Percentiles rank a stretch among this genome's conserved stretches.
phyloP scores from a whole-genome alignment of 1,140 invertebrate species.

The Drosophila lowei region DNA sequence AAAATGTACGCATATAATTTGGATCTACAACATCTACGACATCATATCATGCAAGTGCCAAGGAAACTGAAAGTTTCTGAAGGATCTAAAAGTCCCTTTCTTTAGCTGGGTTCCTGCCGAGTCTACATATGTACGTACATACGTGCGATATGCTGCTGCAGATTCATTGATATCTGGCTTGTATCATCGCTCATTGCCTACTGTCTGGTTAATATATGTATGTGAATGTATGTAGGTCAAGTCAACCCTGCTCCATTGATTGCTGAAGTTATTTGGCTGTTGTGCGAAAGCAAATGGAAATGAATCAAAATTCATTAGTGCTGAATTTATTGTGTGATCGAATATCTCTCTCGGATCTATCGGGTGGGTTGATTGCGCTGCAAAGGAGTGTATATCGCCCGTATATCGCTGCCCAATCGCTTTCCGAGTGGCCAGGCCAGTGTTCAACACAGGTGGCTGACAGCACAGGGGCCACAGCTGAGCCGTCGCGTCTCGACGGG shows the following conservation, averaged over 20 bases:
- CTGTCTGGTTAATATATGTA: background rate
- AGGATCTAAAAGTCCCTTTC: too few species aligned
- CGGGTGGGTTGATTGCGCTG: slow-evolving; percentile 8
- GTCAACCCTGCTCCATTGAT: slow-evolving; percentile 1
- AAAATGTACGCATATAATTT: too few species aligned
- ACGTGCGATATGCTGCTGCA: too few species aligned
- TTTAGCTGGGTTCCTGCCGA: too few species aligned
- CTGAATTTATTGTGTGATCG: slow-evolving; percentile 70
- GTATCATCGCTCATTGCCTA: too few species aligned
- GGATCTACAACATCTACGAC: too few species aligned
- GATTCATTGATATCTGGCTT: too few species aligned
- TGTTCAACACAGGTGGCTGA: slow-evolving; percentile 24
- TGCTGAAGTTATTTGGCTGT: slow-evolving; percentile 65
- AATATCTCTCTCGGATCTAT: slow-evolving; percentile 43
- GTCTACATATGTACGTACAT: too few species aligned
- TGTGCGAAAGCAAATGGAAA: slow-evolving; percentile 70
- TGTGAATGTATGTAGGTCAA: background rate
- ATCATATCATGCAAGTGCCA: too few species aligned
- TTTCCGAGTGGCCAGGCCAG: slow-evolving; percentile 15
- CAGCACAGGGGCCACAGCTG: slow-evolving; percentile 22
- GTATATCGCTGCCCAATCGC: slow-evolving; percentile 23
- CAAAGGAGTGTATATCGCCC: slow-evolving; percentile 9
- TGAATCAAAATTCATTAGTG: slow-evolving; percentile 79
- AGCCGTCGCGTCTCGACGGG: too few species aligned
- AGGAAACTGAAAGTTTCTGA: too few species aligned